These are phyloP conservation scores for Gambusia affinis DNA, from an alignment of 2,113 vertebrate species.

Conservation along the genomic window DNA sequence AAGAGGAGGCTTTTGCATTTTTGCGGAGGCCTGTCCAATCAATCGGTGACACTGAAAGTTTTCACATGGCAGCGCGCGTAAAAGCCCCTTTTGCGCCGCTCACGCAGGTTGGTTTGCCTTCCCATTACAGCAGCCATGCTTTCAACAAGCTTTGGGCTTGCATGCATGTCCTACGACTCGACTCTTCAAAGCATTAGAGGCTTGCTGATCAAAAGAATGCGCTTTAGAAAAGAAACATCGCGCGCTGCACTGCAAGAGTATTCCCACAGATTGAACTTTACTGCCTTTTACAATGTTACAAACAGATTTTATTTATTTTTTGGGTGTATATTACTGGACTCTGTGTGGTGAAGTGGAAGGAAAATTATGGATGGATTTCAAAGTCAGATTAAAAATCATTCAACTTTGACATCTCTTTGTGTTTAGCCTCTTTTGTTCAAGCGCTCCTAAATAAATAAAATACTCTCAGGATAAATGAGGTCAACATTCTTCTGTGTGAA, in stretches of 20 bases:
- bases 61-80: constrained; percentile 26
- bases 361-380: neutral
- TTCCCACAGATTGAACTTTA: neutral
- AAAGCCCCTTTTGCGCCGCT: constrained; percentile 44
- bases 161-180: constrained; percentile 2
- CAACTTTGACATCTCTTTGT: neutral
- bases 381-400: neutral
- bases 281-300: neutral
- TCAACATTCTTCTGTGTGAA: neutral
- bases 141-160: constrained; percentile 16
- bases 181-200: neutral
- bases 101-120: constrained; percentile 39
- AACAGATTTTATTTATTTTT: neutral
- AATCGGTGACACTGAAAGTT: constrained; percentile 41
- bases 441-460: neutral
- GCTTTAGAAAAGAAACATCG: constrained; percentile 17
- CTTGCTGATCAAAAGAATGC: constrained; percentile 47
- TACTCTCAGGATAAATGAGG: neutral
- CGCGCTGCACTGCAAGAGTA: neutral
- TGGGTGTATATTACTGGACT: neutral
- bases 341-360: neutral
- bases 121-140: constrained; percentile 30
- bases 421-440: neutral
- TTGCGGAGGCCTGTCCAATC: constrained; percentile 44
- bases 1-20: constrained; percentile 17